Conservation (phyloP, 2,888 invertebrate species). For the Lithophane leautieri region DNA sequence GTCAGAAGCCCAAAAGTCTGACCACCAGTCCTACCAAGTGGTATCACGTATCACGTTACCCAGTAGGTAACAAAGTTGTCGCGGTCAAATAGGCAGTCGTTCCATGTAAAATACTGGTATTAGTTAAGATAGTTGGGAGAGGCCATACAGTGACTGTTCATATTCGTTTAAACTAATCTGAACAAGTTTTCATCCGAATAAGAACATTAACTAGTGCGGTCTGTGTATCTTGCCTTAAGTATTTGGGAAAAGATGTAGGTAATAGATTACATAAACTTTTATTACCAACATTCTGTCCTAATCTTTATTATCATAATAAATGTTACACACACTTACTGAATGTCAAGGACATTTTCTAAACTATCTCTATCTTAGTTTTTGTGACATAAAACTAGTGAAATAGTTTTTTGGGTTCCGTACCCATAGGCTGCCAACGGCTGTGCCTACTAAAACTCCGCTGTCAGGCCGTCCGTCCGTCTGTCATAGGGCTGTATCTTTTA, state of each 20-base stretch:
- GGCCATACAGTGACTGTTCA: no score
- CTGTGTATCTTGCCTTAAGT: neutral
- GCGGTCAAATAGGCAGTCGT: no score
- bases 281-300: conserved; percentile 27
- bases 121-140: no score
- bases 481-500: neutral
- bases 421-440: neutral
- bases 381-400: conserved; percentile 36
- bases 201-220: no score
- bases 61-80: no score
- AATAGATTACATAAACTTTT: conserved; percentile 26
- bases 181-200: neutral
- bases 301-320: conserved; percentile 40
- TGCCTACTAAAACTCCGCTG: no score
- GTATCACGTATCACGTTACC: no score
- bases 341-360: conserved; percentile 36
- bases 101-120: no score
- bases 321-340: conserved; percentile 32
- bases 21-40: no score
- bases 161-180: neutral
- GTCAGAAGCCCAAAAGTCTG: no score
- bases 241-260: conserved; percentile 9
- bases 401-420: conserved; percentile 23
- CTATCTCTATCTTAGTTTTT: conserved; percentile 10
- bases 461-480: neutral